Base-by-base conservation (phyloP, 2,113 vertebrate genomes). In the Pica pica region DNA sequence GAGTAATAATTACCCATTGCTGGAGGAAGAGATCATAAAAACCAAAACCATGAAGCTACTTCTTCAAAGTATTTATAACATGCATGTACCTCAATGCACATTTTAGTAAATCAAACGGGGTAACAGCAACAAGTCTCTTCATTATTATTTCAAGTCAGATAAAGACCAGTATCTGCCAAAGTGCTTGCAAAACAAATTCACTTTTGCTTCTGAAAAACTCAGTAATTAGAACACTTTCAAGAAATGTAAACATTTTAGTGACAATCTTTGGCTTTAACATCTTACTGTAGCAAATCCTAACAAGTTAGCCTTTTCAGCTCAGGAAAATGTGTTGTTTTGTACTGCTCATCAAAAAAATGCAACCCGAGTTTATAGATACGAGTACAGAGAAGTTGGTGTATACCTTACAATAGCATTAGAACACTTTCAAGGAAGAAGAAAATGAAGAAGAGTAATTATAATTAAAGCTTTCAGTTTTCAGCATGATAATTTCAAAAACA, bases 381-480 rank as follows among this genome's bases (percentile, higher is more conserved):
- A 95, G 77, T 83, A 65, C 9, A 83, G 73, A 94, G 60, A 94
- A 82, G 78, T 63, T 80, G 42, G 39, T 59, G 26, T 75, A 63
- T 65, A 76, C 91, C 91, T 96, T 89, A 89, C 80, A 82, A 64
- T n/a, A 81, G 80, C 88, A 83, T 77, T 61, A 67, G 74, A 93
- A 97, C 74, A 91, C 76, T 96, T 88, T 42, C 55, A 90, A 76
- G 83, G 81, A 92, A 92, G 79, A 94, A 81, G 92, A 94, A 95
- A 55, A 91, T 50, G 80, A 93, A 93, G 75, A 93, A 94, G 55
- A 93, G 94, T 74, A 89, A 83, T 96, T 94, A 93, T 94, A 97
- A 97, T 95, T 91, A 91, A 97, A 97, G 91, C 87, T 96, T 89
- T 95, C 88, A 73, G 46, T 97, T 95, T 92, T 78, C 94, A 96